These are phyloP conservation scores for Romanogobio albipinnatus DNA, from an alignment of 2,113 vertebrate species.

Conservation along the genomic window DNA sequence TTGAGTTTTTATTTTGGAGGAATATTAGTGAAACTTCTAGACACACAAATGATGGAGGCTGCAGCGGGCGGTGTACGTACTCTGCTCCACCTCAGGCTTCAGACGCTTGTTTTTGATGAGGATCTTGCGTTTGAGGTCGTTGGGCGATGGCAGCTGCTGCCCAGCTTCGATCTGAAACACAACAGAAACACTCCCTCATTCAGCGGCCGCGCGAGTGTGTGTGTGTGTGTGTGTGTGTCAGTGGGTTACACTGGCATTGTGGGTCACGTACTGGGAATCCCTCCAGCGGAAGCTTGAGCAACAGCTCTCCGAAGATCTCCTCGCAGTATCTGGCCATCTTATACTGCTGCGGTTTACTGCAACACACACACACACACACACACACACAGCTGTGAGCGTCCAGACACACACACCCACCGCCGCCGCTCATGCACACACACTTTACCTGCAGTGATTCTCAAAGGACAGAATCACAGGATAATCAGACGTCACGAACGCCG, in stretches of 20 bases:
- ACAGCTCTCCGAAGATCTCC: conserved; percentile 94
- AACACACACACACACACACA: conserved; percentile 61
- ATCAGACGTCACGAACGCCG: conserved; percentile 93
- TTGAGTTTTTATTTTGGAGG: too few relatives aligned
- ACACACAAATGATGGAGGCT: too few relatives aligned
- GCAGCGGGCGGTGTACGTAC: conserved; percentile 72
- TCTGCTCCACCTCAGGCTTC: conserved; percentile 97
- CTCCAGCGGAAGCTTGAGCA: conserved; percentile 92
- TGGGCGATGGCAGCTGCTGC: conserved; percentile 89
- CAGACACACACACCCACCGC: background rate
- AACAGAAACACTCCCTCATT: background rate
- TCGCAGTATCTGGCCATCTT: conserved; percentile 99
- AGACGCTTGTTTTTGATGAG: conserved; percentile 99
- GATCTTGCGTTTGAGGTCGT: conserved; percentile 95
- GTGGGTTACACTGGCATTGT: too few relatives aligned
- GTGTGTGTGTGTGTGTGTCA: too few relatives aligned
- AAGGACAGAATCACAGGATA: conserved; percentile 98
- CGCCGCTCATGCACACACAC: background rate
- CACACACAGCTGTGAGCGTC: background rate
- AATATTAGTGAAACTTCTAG: too few relatives aligned
- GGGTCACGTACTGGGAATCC: conserved; percentile 81
- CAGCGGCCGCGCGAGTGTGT: too few relatives aligned
- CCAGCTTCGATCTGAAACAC: conserved; percentile 85
- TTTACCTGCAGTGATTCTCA: conserved; percentile 98
- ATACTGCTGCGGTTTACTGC: conserved; percentile 98